Conservation (phyloP, 2,888 invertebrate genomes). For the Labia minor region DNA sequence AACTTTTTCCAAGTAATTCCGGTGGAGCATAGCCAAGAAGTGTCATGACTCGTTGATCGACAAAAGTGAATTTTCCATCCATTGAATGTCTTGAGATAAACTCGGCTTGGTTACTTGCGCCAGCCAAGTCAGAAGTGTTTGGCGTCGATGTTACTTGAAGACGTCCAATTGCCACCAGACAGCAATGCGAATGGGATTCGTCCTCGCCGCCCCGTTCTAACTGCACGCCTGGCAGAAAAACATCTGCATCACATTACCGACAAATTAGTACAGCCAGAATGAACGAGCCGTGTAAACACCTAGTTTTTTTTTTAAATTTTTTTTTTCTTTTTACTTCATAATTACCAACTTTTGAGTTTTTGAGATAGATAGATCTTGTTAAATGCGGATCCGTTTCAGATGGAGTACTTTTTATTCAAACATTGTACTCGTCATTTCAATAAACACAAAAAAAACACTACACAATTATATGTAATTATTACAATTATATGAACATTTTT, state of each 20-base stretch:
- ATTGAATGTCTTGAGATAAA: conserved; percentile 94
- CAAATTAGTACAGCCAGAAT: neutral
- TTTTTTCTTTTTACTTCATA: too few species aligned
- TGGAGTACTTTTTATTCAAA: too few species aligned
- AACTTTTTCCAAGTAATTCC: conserved; percentile 87
- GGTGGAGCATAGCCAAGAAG: conserved; percentile 88
- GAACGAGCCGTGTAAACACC: too few species aligned
- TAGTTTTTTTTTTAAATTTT: too few species aligned
- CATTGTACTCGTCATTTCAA: too few species aligned
- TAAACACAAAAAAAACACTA: too few species aligned
- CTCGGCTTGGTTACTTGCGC: conserved; percentile 74
- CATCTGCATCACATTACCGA: conserved; percentile 38
- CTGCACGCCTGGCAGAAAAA: conserved; percentile 41
- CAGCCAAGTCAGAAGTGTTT: conserved; percentile 77
- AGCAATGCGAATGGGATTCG: conserved; percentile 79
- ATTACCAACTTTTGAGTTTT: too few species aligned
- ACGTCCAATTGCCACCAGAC: conserved; percentile 94
- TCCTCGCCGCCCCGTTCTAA: conserved; percentile 52
- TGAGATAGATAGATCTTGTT: too few species aligned
- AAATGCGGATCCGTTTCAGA: too few species aligned
- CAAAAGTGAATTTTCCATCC: conserved; percentile 97
- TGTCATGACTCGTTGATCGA: conserved; percentile 89
- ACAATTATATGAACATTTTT: too few species aligned
- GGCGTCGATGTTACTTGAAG: conserved; percentile 95
- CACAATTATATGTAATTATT: too few species aligned